Conservation (phyloP, 2,113 vertebrate genomes). For the Monopterus albus region DNA sequence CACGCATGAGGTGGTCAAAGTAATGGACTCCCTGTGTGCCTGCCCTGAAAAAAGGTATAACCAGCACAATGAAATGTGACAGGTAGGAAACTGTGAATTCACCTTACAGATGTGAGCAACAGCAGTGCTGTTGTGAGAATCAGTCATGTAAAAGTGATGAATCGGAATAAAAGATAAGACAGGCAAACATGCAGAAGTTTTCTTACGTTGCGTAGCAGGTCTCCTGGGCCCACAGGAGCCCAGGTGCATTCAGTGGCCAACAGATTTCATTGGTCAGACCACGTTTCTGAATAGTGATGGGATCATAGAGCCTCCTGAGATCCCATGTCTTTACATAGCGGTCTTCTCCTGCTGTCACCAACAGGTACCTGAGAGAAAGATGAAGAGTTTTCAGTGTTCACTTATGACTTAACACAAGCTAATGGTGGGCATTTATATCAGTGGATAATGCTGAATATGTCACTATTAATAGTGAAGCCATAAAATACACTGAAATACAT, state of each 20-base stretch:
- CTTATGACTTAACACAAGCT: neutral
- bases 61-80: too few species aligned
- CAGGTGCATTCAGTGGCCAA: constrained; percentile 90
- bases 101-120: too few species aligned
- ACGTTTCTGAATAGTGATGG: constrained; percentile 88
- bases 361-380: constrained; percentile 81
- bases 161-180: too few species aligned
- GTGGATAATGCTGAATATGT: neutral
- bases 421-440: too few species aligned
- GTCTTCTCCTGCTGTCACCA: constrained; percentile 91
- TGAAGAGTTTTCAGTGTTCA: too few species aligned
- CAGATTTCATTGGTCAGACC: constrained; percentile 89
- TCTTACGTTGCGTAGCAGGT: constrained; percentile 88
- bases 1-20: constrained; percentile 85
- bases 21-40: constrained; percentile 92
- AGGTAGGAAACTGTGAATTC: too few species aligned
- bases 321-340: constrained; percentile 95
- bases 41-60: too few species aligned
- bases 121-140: too few species aligned
- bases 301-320: constrained; percentile 84
- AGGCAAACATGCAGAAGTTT: too few species aligned
- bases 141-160: too few species aligned
- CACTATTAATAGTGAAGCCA: neutral
- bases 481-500: neutral
- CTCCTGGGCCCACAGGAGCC: constrained; percentile 89